phyloP scores from a whole-genome alignment of 2,888 invertebrate species.

The Amblyjoppa proteus region DNA sequence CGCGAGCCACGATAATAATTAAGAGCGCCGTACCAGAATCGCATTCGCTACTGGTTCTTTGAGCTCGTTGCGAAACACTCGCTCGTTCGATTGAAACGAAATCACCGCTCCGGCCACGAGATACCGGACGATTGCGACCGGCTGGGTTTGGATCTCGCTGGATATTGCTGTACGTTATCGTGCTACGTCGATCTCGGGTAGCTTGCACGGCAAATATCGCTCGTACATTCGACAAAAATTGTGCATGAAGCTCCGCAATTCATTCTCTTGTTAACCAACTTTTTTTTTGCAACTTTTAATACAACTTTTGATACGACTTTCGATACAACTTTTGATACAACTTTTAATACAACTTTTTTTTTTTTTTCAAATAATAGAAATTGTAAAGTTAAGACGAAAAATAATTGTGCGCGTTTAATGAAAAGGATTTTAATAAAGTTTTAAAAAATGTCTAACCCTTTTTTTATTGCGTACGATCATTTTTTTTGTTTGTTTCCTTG shows the following conservation, averaged over 20 bases:
- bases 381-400: too few relatives aligned
- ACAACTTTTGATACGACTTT: too few relatives aligned
- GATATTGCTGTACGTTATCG: background rate
- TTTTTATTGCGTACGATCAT: background rate
- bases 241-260: background rate
- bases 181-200: background rate
- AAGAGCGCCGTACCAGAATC: constrained; percentile 9
- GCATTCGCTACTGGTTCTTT: constrained; percentile 21
- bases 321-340: too few relatives aligned
- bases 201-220: background rate
- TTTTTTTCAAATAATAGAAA: too few relatives aligned
- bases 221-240: background rate
- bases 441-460: too few relatives aligned
- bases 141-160: background rate
- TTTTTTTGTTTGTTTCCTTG: background rate
- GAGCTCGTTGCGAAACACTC: constrained; percentile 45
- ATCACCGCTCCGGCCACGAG: constrained; percentile 39
- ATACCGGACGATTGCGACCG: constrained; percentile 6
- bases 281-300: too few relatives aligned
- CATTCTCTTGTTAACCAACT: background rate
- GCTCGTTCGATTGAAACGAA: constrained; percentile 55
- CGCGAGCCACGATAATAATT: constrained; percentile 54
- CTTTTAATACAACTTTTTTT: too few relatives aligned
- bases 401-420: too few relatives aligned
- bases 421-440: too few relatives aligned